A percentile compares a stretch with the other conserved stretches of the same genome.
These are phyloP conservation scores for Heptranchias perlo DNA, from an alignment of 2,113 vertebrate genomes.

Conservation along the genomic window DNA sequence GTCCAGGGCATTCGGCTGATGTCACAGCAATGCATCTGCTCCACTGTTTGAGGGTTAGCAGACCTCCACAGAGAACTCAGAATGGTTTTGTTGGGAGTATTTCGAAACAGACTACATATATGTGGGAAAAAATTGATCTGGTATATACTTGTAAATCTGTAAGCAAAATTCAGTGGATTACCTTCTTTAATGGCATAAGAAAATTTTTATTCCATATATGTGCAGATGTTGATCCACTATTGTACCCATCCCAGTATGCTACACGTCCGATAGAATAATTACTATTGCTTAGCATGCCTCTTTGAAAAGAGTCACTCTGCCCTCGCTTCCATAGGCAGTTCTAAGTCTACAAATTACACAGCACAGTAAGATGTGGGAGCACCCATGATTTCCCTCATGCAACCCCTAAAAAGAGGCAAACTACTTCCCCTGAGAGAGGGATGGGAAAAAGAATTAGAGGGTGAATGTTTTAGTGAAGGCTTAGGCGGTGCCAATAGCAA, in stretches of 20 bases:
- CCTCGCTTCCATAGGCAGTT: not conserved
- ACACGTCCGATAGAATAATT: not conserved
- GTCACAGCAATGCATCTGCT: not conserved
- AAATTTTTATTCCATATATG: not conserved
- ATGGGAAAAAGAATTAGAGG: not conserved
- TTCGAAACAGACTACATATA: not conserved
- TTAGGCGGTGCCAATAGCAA: not conserved
- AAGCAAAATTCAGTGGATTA: not conserved
- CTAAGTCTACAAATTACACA: not conserved
- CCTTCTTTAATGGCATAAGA: not conserved
- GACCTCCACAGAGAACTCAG: not conserved
- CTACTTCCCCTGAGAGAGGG: not conserved
- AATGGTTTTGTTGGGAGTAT: not conserved
- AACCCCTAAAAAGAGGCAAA: not conserved
- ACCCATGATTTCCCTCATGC: not conserved
- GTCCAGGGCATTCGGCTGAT: too few relatives aligned
- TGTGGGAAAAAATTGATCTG: not conserved
- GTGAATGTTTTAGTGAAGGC: not conserved
- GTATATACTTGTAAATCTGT: not conserved
- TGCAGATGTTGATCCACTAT: not conserved
- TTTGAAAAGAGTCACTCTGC: not conserved
- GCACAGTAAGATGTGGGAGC: not conserved
- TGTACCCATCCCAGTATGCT: not conserved
- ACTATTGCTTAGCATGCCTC: not conserved
- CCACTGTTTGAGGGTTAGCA: not conserved